Evolutionary conservation across 2,888 invertebrate species (phyloP).

Genomic region (Lasioglossum zephyrum): DNA sequence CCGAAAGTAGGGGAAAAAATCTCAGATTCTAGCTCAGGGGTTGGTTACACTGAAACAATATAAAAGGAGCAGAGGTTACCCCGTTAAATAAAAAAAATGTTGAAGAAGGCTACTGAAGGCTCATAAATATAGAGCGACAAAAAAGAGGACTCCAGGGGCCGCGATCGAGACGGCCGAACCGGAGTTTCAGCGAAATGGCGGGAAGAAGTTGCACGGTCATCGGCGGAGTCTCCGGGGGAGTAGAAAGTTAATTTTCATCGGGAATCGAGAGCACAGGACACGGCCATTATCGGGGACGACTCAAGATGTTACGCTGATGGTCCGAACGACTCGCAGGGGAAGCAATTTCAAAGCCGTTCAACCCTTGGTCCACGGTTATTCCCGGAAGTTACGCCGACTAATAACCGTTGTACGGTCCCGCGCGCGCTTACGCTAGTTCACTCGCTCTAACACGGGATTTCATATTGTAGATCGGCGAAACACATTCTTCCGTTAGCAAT

Average conservation of each 20-base stretch:
- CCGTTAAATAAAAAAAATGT: too few relatives aligned
- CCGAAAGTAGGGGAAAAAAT: too few relatives aligned
- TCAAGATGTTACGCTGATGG: constrained; percentile 9
- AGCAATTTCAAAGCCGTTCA: constrained; percentile 10
- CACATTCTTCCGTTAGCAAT: constrained; percentile 6
- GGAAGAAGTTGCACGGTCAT: constrained; percentile 1
- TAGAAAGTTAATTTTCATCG: constrained; percentile 7
- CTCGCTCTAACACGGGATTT: not conserved
- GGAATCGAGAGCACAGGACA: not conserved
- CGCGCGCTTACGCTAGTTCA: not conserved
- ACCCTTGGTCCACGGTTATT: not conserved
- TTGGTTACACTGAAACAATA: too few relatives aligned
- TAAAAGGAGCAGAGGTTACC: too few relatives aligned
- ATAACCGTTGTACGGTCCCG: not conserved
- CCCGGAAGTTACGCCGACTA: constrained; percentile 8
- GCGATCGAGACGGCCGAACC: not conserved
- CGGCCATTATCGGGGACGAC: constrained; percentile 3
- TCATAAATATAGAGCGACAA: not conserved
- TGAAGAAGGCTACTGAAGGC: not conserved
- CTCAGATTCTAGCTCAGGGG: too few relatives aligned
- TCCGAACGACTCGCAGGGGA: constrained; percentile 10
- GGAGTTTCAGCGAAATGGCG: not conserved
- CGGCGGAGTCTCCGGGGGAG: not conserved
- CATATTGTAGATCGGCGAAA: not conserved
- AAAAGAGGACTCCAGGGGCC: not conserved